phyloP scores from a whole-genome alignment of 1,140 invertebrate genomes.

The Drosophila kohkoa region DNA sequence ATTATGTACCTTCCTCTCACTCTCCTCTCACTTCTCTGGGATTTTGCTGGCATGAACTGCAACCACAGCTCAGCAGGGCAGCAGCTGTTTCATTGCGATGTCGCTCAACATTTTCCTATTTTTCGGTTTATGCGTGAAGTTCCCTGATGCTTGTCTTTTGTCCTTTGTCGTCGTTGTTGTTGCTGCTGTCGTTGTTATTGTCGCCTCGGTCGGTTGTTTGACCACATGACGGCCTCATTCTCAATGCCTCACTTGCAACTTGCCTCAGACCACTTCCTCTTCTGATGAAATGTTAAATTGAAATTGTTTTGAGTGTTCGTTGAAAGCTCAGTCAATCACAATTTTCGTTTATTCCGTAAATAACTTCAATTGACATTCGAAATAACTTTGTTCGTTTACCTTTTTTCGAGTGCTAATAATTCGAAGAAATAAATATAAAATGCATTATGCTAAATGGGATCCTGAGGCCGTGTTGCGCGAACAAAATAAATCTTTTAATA shows the following conservation, averaged over 20 bases:
- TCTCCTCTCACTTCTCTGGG: background rate
- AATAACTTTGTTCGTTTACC: background rate
- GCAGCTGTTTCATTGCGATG: slow-evolving; percentile 66
- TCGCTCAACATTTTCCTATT: slow-evolving; percentile 36
- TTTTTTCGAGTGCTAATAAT: background rate
- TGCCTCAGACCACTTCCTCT: background rate
- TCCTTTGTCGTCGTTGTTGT: slow-evolving; percentile 2
- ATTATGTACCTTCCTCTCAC: slow-evolving; percentile 1
- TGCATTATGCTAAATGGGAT: slow-evolving; percentile 9
- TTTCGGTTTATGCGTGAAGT: slow-evolving; percentile 59
- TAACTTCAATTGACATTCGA: background rate
- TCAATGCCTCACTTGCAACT: slow-evolving; percentile 18
- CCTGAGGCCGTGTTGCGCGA: background rate
- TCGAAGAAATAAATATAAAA: background rate
- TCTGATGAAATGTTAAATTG: slow-evolving; percentile 37
- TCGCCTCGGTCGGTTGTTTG: slow-evolving; percentile 63
- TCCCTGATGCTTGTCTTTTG: slow-evolving; percentile 47
- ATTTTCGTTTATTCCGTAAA: background rate
- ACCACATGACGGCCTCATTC: slow-evolving; percentile 71
- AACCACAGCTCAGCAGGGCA: slow-evolving; percentile 71
- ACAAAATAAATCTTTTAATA: slow-evolving; percentile 4
- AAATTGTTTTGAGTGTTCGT: slow-evolving; percentile 63
- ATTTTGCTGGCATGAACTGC: slow-evolving; percentile 61
- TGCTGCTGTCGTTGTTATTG: slow-evolving; percentile 29
- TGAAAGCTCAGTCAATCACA: slow-evolving; percentile 6